Conservation (phyloP, 35 echinoderm and acorn worm species). For the Lytechinus variegatus region DNA sequence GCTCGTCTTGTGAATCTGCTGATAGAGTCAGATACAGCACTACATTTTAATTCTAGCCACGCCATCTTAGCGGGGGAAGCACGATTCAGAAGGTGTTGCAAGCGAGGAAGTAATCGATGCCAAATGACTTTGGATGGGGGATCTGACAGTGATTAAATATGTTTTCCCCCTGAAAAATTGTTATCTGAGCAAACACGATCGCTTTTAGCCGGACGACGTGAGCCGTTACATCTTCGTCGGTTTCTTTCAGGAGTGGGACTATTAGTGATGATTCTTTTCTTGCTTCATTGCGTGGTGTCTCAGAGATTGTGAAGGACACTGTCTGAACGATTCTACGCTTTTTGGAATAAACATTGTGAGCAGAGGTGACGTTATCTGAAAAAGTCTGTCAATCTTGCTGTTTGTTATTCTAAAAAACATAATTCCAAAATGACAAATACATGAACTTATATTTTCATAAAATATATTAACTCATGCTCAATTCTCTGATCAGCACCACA, state of each 20-base stretch:
- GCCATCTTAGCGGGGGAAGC: not conserved
- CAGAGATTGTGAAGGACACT: not conserved
- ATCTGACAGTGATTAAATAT: slow-evolving; percentile 20
- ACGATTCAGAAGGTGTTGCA: not conserved
- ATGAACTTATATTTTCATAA: not conserved
- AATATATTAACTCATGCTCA: not conserved
- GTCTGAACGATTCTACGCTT: not conserved
- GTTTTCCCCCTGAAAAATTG: not conserved
- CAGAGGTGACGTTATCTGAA: not conserved
- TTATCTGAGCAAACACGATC: not conserved
- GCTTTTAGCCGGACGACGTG: not conserved
- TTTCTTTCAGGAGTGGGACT: not conserved
- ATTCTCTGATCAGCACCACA: not conserved
- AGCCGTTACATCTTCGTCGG: not conserved
- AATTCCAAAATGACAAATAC: not conserved
- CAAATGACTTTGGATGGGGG: not conserved
- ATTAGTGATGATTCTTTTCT: not conserved
- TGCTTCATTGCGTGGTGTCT: not conserved
- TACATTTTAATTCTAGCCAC: not conserved
- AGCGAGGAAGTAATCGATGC: not conserved
- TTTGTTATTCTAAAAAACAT: not conserved
- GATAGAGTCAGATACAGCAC: not conserved
- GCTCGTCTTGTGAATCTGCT: not conserved
- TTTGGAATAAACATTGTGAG: not conserved
- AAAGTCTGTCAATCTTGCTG: not conserved